Conservation (phyloP, 2,113 vertebrate species). For the Naja naja region DNA sequence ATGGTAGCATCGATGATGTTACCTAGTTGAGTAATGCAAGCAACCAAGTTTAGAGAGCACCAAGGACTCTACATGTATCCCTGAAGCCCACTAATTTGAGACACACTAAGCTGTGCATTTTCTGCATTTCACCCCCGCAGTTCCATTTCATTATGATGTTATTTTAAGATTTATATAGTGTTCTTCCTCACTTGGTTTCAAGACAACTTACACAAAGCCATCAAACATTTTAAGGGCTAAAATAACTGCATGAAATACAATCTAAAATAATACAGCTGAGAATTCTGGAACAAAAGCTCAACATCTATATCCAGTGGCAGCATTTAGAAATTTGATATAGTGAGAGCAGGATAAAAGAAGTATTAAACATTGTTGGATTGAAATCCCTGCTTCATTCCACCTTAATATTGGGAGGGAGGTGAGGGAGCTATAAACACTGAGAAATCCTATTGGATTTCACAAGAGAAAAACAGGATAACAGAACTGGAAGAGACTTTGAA, state of each 20-base stretch:
- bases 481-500: not conserved
- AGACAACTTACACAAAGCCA: not conserved
- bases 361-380: not conserved
- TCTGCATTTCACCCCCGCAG: not conserved
- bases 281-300: not conserved
- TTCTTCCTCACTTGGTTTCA: not conserved
- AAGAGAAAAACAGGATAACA: not conserved
- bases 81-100: not conserved
- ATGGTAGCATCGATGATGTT: not conserved
- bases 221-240: not conserved
- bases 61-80: not conserved
- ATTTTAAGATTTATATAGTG: not conserved
- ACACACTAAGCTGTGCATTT: not conserved
- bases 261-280: not conserved
- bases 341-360: not conserved
- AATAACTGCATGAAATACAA: not conserved
- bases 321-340: not conserved
- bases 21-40: not conserved
- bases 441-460: not conserved
- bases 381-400: not conserved
- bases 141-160: not conserved
- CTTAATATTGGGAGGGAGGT: not conserved
- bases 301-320: not conserved
- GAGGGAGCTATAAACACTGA: not conserved
- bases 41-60: not conserved